A percentile compares a stretch with the other conserved stretches of the same genome.
These are phyloP conservation scores for Corynorhinus townsendii DNA, from an alignment of 2,113 vertebrate genomes.

Conservation along the genomic window DNA sequence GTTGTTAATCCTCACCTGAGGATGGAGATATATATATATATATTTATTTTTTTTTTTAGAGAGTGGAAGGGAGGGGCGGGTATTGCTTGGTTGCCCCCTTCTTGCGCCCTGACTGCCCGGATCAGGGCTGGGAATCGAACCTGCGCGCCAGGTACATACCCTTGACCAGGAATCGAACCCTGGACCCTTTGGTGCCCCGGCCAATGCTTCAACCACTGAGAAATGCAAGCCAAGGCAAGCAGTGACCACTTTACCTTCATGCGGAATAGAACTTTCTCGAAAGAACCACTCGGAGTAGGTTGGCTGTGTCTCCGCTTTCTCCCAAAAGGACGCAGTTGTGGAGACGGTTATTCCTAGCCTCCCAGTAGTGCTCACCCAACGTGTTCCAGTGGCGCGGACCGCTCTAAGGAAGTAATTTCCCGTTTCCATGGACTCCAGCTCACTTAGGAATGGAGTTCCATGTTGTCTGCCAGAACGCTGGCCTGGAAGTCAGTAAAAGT, in stretches of 20 bases:
- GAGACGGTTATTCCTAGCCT: background rate
- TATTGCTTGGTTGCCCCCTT: too few species aligned
- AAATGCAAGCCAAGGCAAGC: too few species aligned
- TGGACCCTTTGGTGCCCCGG: too few species aligned
- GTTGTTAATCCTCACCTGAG: too few species aligned
- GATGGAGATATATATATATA: too few species aligned
- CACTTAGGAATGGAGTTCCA: background rate
- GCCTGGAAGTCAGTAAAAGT: background rate
- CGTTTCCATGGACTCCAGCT: background rate
- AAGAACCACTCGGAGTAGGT: background rate
- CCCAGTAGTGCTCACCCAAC: background rate
- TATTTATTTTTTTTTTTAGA: too few species aligned
- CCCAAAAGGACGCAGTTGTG: background rate
- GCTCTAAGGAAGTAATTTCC: background rate
- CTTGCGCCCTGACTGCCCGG: too few species aligned
- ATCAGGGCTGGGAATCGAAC: too few species aligned
- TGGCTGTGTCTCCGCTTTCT: background rate
- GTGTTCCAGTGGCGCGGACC: background rate
- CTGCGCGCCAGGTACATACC: too few species aligned
- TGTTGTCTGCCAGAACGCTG: background rate
- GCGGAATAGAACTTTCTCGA: background rate
- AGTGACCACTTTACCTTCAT: background rate
- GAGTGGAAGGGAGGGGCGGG: too few species aligned
- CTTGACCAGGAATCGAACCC: too few species aligned
- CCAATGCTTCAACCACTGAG: too few species aligned